Conservation (phyloP, 2,113 vertebrate species). For the Actinemys pallida region DNA sequence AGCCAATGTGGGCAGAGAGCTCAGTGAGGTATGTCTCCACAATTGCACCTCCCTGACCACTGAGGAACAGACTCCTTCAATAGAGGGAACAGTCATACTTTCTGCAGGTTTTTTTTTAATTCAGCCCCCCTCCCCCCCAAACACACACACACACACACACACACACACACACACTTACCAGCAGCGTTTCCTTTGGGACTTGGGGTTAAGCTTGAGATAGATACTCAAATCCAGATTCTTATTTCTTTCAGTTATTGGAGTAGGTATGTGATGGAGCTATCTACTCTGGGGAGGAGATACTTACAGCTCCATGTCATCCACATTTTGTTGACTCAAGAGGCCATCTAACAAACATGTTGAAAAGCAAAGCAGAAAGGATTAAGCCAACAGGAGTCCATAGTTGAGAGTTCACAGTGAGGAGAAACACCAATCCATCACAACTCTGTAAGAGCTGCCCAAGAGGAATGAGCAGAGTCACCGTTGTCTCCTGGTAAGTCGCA, state of each 20-base stretch:
- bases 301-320: not conserved
- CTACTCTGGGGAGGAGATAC: too few species aligned
- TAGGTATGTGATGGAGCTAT: not conserved
- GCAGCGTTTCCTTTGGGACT: not conserved
- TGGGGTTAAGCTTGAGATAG: not conserved
- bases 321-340: not conserved
- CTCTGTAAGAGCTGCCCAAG: not conserved
- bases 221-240: not conserved
- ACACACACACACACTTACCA: not conserved
- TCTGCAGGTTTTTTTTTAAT: not conserved
- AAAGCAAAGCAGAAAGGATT: not conserved
- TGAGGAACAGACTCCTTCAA: not conserved
- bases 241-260: not conserved
- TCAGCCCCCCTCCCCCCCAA: accelerated
- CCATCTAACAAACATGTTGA: not conserved
- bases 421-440: not conserved
- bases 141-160: too few species aligned
- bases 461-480: not conserved
- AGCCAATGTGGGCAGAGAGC: not conserved
- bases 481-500: not conserved
- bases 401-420: not conserved
- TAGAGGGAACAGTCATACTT: not conserved
- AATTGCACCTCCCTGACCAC: not conserved
- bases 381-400: not conserved
- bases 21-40: accelerated